Percentiles rank a stretch among this genome's conserved stretches.
Conservation (phyloP, 2,113 vertebrate species). For the Pipra filicauda region DNA sequence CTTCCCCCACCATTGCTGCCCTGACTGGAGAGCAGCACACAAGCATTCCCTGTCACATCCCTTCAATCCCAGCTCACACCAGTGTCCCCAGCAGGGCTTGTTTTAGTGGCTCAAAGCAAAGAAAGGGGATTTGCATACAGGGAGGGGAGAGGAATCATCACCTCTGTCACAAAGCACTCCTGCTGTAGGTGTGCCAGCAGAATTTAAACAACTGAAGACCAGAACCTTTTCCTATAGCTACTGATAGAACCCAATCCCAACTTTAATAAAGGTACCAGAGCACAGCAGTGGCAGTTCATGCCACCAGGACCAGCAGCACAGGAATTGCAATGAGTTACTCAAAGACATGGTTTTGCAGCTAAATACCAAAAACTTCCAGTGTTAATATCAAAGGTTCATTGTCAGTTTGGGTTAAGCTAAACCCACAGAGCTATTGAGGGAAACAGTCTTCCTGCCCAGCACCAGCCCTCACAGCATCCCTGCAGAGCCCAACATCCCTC, state of each 20-base stretch:
- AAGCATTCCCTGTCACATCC: background rate
- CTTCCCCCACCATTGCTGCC: background rate
- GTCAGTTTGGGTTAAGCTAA: background rate
- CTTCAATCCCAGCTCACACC: background rate
- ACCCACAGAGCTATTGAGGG: background rate
- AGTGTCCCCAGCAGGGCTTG: background rate
- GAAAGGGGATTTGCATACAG: background rate
- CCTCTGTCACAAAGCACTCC: background rate
- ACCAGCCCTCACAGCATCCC: background rate
- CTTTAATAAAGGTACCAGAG: background rate
- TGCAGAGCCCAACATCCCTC: background rate
- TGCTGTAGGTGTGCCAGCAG: background rate
- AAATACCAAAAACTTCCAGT: background rate
- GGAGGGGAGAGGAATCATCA: background rate
- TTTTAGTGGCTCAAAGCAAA: background rate
- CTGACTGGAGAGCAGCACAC: background rate
- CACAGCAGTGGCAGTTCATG: rapidly evolving
- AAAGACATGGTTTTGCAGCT: background rate
- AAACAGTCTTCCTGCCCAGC: rapidly evolving
- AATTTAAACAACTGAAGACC: background rate
- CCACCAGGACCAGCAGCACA: background rate
- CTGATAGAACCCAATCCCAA: background rate
- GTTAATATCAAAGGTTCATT: background rate
- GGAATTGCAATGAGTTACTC: background rate
- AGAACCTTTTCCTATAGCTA: background rate